A percentile compares a stretch with the other conserved stretches of the same genome.
Evolutionary conservation across 1,140 invertebrate genomes (phyloP).

Genomic region (Bombus turneri): DNA sequence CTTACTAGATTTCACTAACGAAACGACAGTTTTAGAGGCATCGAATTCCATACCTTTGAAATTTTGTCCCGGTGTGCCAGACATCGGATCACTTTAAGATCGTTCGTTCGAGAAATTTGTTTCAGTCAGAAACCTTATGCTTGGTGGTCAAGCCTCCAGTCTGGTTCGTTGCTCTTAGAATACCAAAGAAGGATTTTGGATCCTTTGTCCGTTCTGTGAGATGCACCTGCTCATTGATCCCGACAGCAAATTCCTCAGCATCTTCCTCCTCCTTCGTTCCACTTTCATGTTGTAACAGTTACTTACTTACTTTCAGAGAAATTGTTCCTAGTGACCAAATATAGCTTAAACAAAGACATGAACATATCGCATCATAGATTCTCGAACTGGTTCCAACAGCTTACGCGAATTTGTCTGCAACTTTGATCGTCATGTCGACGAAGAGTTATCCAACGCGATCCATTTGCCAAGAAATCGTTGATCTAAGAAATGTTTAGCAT

Average conservation of each 20-base stretch:
- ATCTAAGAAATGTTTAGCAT: too few species aligned
- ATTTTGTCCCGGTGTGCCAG: background rate
- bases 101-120: slow-evolving; percentile 43
- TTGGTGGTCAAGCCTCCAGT: background rate
- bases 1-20: background rate
- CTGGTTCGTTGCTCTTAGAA: too few species aligned
- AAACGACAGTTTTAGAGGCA: slow-evolving; percentile 6
- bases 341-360: too few species aligned
- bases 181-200: slow-evolving; percentile 39
- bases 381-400: too few species aligned
- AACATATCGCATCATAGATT: too few species aligned
- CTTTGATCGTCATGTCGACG: too few species aligned
- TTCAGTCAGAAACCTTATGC: slow-evolving; percentile 1
- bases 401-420: too few species aligned
- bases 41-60: slow-evolving; percentile 31
- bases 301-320: too few species aligned
- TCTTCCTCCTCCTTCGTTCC: background rate
- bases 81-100: background rate
- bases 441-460: too few species aligned
- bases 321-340: too few species aligned
- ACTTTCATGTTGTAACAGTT: background rate
- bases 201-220: slow-evolving; percentile 60
- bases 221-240: slow-evolving; percentile 63
- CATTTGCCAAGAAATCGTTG: too few species aligned
- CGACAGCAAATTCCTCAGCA: slow-evolving; percentile 32